Evolutionary conservation across 2,797 vertebrate genomes (phyloP), one percentile per base, ranked within the genome.

Genomic region (Notoglanidium macrostoma): DNA sequence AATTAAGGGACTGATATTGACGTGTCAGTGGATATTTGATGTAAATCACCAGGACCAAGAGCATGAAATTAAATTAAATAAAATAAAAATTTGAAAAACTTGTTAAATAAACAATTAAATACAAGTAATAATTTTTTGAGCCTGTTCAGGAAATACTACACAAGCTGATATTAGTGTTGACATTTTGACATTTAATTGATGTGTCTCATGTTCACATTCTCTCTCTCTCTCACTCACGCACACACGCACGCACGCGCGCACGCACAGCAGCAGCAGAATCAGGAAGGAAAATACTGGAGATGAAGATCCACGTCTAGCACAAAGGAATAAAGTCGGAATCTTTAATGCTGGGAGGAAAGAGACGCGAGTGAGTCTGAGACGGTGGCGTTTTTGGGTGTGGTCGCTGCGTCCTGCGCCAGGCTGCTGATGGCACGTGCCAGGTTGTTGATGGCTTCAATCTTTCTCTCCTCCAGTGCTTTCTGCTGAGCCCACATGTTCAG

Each of bases 401-500:
- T 32, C 67, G 14, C 70, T 87, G 92, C 92, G 76, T 91, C 94
- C 83, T 95, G 94, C 83, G 95, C 93, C 89, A 96, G 91, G 89
- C 92, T 95, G 86, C 93, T 92, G 86, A 96, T 96, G 80, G 95
- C 96, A 74, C 94, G 94, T 3, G 95, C 96, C 90, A 96, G 89
- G 88, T 96, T 96, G 90, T 96, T 96, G 73, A 96, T 96, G 88
- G 96, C 96, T 29, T 96, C 95, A 2, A 96, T 96, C 91, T 96
- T 96, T 89, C 95, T 93, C 92, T 96, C 95, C 89, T 96, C 95
- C 84, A 96, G 92, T 0, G 94, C 95, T 90, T 95, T 96, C 92
- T 96, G 96, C 92, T 96, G 95, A 0, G 93, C 94, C 96, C 96
- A 96, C 95, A 96, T 95, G 92, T 95, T 96, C 93, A 96, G 92